These are phyloP conservation scores for Enteromius unitaeniatus DNA, from an alignment of 2,797 vertebrate species.

Conservation along the genomic window DNA sequence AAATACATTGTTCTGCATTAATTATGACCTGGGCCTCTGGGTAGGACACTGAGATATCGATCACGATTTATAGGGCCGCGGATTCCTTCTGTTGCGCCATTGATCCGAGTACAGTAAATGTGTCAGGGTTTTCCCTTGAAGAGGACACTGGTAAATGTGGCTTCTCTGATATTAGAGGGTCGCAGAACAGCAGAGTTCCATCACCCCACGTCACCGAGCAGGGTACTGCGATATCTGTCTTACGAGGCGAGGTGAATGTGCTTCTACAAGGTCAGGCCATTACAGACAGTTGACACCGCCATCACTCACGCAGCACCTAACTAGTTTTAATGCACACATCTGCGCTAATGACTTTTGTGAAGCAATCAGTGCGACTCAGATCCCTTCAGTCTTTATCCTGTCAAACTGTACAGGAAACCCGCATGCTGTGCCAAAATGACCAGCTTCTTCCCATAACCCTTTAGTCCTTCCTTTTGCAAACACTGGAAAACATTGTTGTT, in stretches of 20 bases:
- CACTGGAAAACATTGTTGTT: neutral
- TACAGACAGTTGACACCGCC: conserved; percentile 46
- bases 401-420: conserved; percentile 34
- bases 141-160: conserved; percentile 41
- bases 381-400: conserved; percentile 23
- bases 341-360: conserved; percentile 47
- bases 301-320: conserved; percentile 54
- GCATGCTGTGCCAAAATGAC: conserved; percentile 26
- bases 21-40: neutral
- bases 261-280: conserved; percentile 61
- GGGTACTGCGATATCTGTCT: conserved; percentile 14
- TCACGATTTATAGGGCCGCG: conserved; percentile 3
- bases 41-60: neutral
- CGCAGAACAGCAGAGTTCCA: conserved; percentile 10
- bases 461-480: conserved; percentile 7
- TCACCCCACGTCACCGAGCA: conserved; percentile 22
- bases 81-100: conserved; percentile 2
- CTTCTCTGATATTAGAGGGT: conserved; percentile 23
- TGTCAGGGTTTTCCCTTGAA: conserved; percentile 47
- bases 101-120: conserved; percentile 34
- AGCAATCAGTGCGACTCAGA: conserved; percentile 44
- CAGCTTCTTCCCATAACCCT: conserved; percentile 32
- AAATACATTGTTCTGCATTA: conserved; percentile 15
- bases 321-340: conserved; percentile 55
- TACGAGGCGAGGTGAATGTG: conserved; percentile 43